Conservation (phyloP, 1,140 invertebrate species). For the Neuroterus valhalla region DNA sequence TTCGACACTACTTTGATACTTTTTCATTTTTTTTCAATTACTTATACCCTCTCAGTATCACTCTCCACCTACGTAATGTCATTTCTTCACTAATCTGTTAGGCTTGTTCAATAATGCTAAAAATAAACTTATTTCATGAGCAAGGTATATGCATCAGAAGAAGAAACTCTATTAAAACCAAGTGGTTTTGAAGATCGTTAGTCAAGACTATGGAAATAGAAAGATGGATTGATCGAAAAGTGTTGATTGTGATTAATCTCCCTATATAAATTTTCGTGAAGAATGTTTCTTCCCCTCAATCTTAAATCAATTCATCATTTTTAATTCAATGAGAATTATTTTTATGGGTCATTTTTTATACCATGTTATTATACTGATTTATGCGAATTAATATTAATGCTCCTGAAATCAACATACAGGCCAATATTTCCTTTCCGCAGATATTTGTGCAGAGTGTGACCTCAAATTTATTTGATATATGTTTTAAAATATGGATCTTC, state of each 20-base stretch:
- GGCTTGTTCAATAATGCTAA: background rate
- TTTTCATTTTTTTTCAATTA: too few species aligned
- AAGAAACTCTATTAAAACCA: background rate
- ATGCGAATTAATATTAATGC: conserved; percentile 43
- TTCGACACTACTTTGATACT: too few species aligned
- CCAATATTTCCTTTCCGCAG: conserved; percentile 44
- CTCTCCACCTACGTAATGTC: background rate
- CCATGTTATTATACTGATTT: too few species aligned
- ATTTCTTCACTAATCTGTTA: background rate
- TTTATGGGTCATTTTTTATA: too few species aligned
- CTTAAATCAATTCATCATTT: too few species aligned
- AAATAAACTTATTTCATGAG: background rate
- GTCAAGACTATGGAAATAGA: background rate
- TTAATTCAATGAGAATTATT: too few species aligned
- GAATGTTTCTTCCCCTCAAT: too few species aligned
- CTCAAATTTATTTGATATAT: too few species aligned
- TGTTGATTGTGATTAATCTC: background rate
- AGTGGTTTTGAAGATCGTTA: background rate
- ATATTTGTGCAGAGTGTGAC: conserved; percentile 8
- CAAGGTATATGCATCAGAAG: background rate
- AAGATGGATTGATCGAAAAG: background rate
- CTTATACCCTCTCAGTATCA: background rate
- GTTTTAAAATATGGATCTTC: too few species aligned
- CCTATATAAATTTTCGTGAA: too few species aligned
- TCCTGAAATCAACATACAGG: conserved; percentile 43